Evolutionary conservation across 1,140 invertebrate genomes (phyloP), one percentile per base, ranked within the genome.

Genomic region (Plodia interpunctella): DNA sequence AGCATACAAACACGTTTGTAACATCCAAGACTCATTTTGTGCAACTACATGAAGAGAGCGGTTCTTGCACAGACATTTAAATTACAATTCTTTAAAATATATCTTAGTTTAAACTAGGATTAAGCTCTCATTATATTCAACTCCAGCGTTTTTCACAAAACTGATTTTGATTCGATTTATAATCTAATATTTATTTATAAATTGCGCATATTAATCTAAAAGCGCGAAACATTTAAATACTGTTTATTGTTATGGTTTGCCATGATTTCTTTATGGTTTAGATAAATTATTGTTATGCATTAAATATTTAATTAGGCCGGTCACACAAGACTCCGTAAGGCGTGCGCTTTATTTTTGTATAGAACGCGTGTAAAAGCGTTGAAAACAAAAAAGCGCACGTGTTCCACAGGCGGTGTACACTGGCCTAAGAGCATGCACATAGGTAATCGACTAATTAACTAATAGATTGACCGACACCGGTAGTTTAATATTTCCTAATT

Each of bases 121-220:
- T 32, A 32, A 32, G 11, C 30, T 32, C 6, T 32, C 13, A 44
- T 32, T 32, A 5, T 15, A 44, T 44, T 44, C 38, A 17, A n/a
- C 15, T 44, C 13, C 13, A 15, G 2, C 38, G 13, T 44, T 44
- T 44, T 44, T 44, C 38, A 44, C 38, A 15, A 44, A 44, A 15
- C 13, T 15, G 38, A 44, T 44, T 13, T 9, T 44, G 15, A 44
- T 44, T 44, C 15, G 38, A 44, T 15, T 44, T 17, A 17, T 44
- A 44, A 10, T 44, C 38, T 60, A 59, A 30, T 25, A 62, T 61
- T 59, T 21, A 60, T 57, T 52, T 55, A 60, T 52, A 62, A 25
- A 15, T 5, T 15, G 38, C 38, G 38, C 38, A 44, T 15, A 15
- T 15, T 15, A 15, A 15, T 44, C 15, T 15, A 35, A 3, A 44